Base-by-base conservation (phyloP, 2,113 vertebrate species). In the Rhineura floridana region DNA sequence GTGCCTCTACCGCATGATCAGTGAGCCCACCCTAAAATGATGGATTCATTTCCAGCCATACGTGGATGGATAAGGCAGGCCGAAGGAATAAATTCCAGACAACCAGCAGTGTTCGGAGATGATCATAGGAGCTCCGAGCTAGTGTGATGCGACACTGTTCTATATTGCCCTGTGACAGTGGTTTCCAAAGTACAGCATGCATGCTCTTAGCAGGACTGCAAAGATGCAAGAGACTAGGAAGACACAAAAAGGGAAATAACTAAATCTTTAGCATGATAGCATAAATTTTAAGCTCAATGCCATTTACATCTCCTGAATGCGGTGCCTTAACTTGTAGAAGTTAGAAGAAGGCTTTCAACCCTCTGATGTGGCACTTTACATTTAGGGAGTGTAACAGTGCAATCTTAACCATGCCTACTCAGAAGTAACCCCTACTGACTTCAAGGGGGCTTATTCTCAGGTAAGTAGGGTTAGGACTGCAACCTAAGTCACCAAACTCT, bases 281-380 rank as follows among this genome's bases (percentile, higher is more conserved):
- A 48, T 0, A 33, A 70, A 36, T 6, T 7, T 62, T n/a, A 0
- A 28, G 77, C 36, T 19, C 69, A 44, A 4, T 73, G 65, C 0
- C 0, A 0, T 50, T 87, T 73, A 0, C 0, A 80, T 91, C 91
- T 87, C 81, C 55, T 73, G 12, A 0, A 11, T 2, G 33, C n/a
- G 30, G 21, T 65, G 80, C 15, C 12, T 1, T 50, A 62, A 33
- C 62, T 86, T 62, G 78, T 67, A 88, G 25, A 1, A 1, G 2
- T 0, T 42, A 9, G 36, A 10, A 44, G 72, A 81, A 63, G 33
- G 1, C 42, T 44, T 0, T 1, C 44, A 3, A 6, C 7, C 39
- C 0, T 28, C 1, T 28, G 21, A 48, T 76, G 7, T 0, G 0
- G 25, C 1, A 13, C 87, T 65, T 3, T 84, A 42, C 42, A 3